Evolutionary conservation across 2,888 invertebrate genomes (phyloP), one percentile per base, ranked within the genome.

Genomic region (Stenchaetothrips biformis): DNA sequence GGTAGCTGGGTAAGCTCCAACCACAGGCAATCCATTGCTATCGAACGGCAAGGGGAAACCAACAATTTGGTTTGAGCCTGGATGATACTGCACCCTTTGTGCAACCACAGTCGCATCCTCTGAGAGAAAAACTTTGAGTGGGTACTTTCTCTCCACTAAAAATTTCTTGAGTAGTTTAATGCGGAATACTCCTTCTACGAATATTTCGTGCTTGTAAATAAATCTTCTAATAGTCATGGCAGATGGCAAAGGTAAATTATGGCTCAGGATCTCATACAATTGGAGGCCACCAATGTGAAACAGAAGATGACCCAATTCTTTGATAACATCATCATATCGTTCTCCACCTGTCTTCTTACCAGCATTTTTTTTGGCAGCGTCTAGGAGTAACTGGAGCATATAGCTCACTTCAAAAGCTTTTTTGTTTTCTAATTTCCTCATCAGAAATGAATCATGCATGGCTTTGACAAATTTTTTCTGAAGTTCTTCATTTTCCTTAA

Each of bases 1-100:
- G 48, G 81, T 80, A 48, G 81, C 80, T 78, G 79, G 27, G 78
- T 80, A 78, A 79, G 81, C 80, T 77, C 80, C 62, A 62, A 48
- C n/a, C 48, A 74, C 16, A 37, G 81, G 82, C 67, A 81, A 81
- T 21, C 81, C 81, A 49, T 80, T 80, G 49, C 77, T 48, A 62
- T 81, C 53, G 6, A 80, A 59, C 16, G 78, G 21, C 16, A 77
- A 59, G 8, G 59, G 77, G 77, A 80, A 80, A 4, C 80, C 80
- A 78, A 80, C 53, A 48, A 80, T 80, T 80, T 80, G 21, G 48
- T 80, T 77, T 3, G 47, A 49, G 18, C 77, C 48, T 21, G 80
- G 49, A 25, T 80, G 77, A 53, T 80, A 80, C 53, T 78, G 80
- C 37, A 80, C 77, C 25, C 78, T 74, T 47, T 77, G 48, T n/a